Conservation (phyloP, 1,140 invertebrate species). For the Caenorhabditis latens region DNA sequence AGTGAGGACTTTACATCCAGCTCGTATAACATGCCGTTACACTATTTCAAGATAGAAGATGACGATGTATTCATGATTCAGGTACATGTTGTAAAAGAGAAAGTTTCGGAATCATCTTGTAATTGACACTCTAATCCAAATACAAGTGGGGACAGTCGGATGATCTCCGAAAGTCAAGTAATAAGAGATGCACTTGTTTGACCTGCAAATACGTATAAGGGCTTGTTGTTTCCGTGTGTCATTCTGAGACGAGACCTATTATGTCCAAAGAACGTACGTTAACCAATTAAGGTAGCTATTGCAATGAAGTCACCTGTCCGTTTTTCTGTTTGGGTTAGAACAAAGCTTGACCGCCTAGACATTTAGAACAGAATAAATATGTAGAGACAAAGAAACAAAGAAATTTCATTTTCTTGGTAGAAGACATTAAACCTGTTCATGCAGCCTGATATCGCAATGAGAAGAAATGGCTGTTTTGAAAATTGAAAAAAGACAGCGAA, state of each 20-base stretch:
- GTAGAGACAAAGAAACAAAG: background rate
- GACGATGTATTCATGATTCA: constrained; percentile 51
- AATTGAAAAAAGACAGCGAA: background rate
- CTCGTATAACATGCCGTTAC: constrained; percentile 50
- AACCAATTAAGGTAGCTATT: constrained; percentile 33
- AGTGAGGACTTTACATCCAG: constrained; percentile 46
- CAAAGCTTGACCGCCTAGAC: background rate
- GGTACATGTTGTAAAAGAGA: constrained; percentile 33
- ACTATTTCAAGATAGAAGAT: constrained; percentile 60
- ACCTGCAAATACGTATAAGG: constrained; percentile 32
- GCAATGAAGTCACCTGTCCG: constrained; percentile 7
- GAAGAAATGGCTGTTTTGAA: background rate
- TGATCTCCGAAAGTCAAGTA: constrained; percentile 8
- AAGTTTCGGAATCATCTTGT: constrained; percentile 15
- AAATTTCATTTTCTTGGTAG: background rate
- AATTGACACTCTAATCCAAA: constrained; percentile 47
- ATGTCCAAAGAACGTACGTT: background rate
- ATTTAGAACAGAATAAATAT: background rate
- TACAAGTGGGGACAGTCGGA: constrained; percentile 22
- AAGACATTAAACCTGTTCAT: background rate
- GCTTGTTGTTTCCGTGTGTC: background rate
- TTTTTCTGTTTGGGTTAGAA: background rate
- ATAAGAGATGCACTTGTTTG: constrained; percentile 46
- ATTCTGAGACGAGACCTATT: background rate
- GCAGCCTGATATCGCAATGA: background rate